phyloP scores from a whole-genome alignment of 2,888 invertebrate genomes.

The Pyrochroa serraticornis region DNA sequence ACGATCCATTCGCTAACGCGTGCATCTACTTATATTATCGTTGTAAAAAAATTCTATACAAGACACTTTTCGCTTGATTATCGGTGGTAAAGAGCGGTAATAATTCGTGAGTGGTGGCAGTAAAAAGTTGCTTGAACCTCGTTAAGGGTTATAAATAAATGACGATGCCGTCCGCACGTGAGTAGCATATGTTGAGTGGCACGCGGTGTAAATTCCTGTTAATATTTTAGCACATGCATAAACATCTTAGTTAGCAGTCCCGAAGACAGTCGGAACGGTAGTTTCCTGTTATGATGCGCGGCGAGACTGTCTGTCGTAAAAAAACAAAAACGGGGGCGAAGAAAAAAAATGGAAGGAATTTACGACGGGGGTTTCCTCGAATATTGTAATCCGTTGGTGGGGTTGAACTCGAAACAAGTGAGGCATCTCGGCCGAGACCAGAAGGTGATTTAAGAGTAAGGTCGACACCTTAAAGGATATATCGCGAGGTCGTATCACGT shows the following conservation, averaged over 20 bases:
- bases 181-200: slow-evolving; percentile 11
- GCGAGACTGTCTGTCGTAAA: slow-evolving; percentile 28
- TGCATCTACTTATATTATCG: no score
- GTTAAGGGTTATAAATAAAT: slow-evolving; percentile 13
- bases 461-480: slow-evolving; percentile 13
- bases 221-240: slow-evolving; percentile 42
- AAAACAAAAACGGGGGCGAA: not conserved
- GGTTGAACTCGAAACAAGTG: no score
- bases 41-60: slow-evolving; percentile 7
- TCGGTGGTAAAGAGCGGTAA: no score
- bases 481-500: slow-evolving; percentile 1
- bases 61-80: not conserved
- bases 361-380: no score
- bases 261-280: slow-evolving; percentile 42
- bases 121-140: slow-evolving; percentile 4
- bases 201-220: slow-evolving; percentile 38
- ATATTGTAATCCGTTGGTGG: no score
- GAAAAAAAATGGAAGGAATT: no score
- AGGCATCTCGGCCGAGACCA: no score
- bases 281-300: slow-evolving; percentile 47
- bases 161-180: slow-evolving; percentile 5
- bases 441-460: slow-evolving; percentile 14
- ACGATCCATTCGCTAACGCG: no score
- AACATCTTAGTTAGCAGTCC: slow-evolving; percentile 44
- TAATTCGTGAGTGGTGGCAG: no score